Conservation (phyloP, 2,888 invertebrate genomes). For the Oscheius sp. region DNA sequence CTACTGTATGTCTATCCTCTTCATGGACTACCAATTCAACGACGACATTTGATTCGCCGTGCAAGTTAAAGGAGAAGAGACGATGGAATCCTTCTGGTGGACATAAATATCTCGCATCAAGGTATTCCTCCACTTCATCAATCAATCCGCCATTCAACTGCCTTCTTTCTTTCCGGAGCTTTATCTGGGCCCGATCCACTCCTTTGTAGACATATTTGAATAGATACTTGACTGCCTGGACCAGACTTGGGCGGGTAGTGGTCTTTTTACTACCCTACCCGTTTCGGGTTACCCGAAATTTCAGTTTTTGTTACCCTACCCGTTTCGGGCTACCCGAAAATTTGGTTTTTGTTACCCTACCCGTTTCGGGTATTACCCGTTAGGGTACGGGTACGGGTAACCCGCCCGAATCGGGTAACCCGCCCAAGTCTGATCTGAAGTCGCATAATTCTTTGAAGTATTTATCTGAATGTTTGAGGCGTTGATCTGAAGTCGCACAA, state of each 20-base stretch:
- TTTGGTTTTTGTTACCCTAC: too few relatives aligned
- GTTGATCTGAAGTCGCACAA: constrained; percentile 29
- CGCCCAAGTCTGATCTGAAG: too few relatives aligned
- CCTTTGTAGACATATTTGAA: constrained; percentile 58
- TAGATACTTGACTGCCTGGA: too few relatives aligned
- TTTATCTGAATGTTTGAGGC: constrained; percentile 32
- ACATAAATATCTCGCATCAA: constrained; percentile 40
- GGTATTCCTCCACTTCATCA: constrained; percentile 35
- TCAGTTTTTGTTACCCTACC: too few relatives aligned
- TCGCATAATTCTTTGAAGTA: constrained; percentile 33
- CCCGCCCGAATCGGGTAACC: too few relatives aligned
- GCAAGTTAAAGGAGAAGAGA: constrained; percentile 3
- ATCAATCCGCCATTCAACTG: neutral
- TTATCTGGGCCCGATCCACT: constrained; percentile 32
- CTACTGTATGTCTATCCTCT: neutral
- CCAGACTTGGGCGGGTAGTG: too few relatives aligned
- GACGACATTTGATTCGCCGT: constrained; percentile 7
- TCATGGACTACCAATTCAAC: neutral
- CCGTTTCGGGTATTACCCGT: too few relatives aligned
- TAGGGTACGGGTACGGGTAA: too few relatives aligned
- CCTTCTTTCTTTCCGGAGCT: neutral
- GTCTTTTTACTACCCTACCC: too few relatives aligned
- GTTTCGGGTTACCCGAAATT: too few relatives aligned
- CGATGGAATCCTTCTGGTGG: constrained; percentile 41
- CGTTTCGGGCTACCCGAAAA: too few relatives aligned